Percentiles rank a stretch among this genome's conserved stretches.
phyloP scores from a whole-genome alignment of 2,797 vertebrate genomes.

The Catamblyrhynchus diadema region DNA sequence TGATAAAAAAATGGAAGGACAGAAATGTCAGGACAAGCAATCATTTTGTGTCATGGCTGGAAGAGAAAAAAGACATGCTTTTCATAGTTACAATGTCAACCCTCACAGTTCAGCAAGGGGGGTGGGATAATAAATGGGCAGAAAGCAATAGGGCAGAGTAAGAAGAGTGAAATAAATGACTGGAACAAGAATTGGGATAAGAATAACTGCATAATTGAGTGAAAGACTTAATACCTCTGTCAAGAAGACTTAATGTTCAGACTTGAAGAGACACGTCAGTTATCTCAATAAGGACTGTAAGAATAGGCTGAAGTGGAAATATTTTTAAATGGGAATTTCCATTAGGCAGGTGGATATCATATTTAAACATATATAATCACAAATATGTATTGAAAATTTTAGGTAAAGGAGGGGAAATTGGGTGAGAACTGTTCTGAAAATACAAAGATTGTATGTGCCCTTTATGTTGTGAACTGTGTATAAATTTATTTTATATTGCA shows the following conservation, averaged over 20 bases:
- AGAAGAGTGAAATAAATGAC: background rate
- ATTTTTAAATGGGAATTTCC: background rate
- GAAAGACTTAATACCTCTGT: background rate
- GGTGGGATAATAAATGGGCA: background rate
- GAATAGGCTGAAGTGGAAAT: background rate
- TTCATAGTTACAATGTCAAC: background rate
- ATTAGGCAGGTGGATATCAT: background rate
- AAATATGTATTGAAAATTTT: background rate
- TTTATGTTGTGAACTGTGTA: background rate
- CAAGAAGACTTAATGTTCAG: background rate
- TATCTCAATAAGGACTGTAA: background rate
- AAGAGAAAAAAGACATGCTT: background rate
- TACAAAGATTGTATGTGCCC: background rate
- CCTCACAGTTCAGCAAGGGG: background rate
- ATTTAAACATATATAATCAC: background rate
- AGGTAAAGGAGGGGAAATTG: background rate
- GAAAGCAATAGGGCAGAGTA: background rate
- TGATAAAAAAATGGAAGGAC: background rate
- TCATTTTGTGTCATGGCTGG: background rate
- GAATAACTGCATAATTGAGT: background rate
- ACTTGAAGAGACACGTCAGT: background rate
- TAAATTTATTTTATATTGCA: background rate
- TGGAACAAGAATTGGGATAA: background rate
- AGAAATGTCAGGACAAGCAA: background rate
- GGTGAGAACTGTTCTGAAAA: background rate